Evolutionary conservation across 2,888 invertebrate genomes (phyloP).

Genomic region (Therioaphis trifolii): DNA sequence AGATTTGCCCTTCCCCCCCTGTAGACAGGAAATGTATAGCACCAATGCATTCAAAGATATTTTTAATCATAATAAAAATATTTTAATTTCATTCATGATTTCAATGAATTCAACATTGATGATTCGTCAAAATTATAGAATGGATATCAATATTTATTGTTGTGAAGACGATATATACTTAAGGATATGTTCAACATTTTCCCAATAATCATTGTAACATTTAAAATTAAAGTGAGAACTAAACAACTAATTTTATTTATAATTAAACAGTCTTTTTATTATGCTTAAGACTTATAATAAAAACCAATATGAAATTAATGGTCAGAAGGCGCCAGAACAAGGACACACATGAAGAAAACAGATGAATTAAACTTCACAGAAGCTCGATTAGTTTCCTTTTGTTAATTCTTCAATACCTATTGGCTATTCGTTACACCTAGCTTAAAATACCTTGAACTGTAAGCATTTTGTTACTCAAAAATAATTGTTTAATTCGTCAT

Average conservation of each 20-base stretch:
- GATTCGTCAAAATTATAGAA: constrained; percentile 20
- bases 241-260: constrained; percentile 12
- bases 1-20: neutral
- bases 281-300: neutral
- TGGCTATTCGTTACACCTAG: constrained; percentile 22
- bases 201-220: constrained; percentile 25
- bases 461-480: constrained; percentile 1
- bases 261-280: constrained; percentile 38
- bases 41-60: constrained; percentile 17
- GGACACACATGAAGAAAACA: constrained; percentile 24
- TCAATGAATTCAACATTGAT: neutral
- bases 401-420: constrained; percentile 18
- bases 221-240: neutral
- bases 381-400: constrained; percentile 28
- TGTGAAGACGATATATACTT: constrained; percentile 9
- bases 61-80: neutral
- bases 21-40: neutral
- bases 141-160: neutral
- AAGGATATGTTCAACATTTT: constrained; percentile 32
- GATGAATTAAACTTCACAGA: constrained; percentile 24
- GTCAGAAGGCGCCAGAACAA: constrained; percentile 37
- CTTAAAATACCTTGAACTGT: constrained; percentile 32
- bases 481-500: constrained; percentile 19
- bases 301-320: constrained; percentile 5
- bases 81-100: constrained; percentile 24